Evolutionary conservation across 1,140 invertebrate genomes (phyloP).

Genomic region (Argopecten irradians): DNA sequence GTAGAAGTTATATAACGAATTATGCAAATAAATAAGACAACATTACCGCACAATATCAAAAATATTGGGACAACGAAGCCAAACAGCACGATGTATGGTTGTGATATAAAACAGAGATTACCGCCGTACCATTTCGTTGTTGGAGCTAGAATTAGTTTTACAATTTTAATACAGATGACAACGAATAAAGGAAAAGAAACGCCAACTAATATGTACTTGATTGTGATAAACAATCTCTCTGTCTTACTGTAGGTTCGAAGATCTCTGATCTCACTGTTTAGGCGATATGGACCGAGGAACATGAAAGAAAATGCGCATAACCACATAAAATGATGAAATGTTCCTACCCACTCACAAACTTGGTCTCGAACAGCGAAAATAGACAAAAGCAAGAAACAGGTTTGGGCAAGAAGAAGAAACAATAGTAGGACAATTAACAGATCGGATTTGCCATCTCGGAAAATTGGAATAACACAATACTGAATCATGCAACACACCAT

Average conservation of each 20-base stretch:
- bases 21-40: not conserved
- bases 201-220: not conserved
- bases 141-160: not conserved
- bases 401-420: no score
- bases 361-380: no score
- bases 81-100: not conserved
- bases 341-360: no score
- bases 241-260: not conserved
- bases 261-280: not conserved
- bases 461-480: no score
- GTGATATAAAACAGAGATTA: not conserved
- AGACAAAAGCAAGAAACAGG: no score
- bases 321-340: not conserved
- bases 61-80: not conserved
- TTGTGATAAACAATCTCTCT: not conserved
- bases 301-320: not conserved
- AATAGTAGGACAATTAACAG: no score
- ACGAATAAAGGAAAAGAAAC: not conserved
- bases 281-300: not conserved
- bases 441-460: no score
- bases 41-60: not conserved
- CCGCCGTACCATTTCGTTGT: not conserved
- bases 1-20: not conserved
- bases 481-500: no score
- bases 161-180: not conserved